These are phyloP conservation scores for Stomatorhinus ivindoensis DNA, from an alignment of 2,113 vertebrate species.

Conservation along the genomic window DNA sequence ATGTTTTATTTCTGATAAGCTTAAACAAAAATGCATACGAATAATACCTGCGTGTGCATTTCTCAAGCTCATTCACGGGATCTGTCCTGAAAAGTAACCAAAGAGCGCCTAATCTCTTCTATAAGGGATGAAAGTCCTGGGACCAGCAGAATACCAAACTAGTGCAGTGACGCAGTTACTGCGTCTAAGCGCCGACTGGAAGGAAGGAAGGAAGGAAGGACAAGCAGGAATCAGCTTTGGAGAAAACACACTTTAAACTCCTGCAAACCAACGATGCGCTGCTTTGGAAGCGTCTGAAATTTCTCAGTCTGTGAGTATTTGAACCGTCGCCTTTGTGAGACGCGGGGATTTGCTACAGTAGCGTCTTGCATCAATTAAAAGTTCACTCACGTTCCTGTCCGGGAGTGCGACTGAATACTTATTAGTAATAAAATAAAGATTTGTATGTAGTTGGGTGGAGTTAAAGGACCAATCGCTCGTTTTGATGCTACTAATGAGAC, in stretches of 20 bases:
- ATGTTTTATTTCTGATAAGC: neutral
- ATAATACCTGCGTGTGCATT: neutral
- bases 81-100: constrained; percentile 8
- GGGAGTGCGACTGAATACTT: neutral
- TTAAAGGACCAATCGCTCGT: neutral
- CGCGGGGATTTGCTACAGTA: neutral
- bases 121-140: constrained; percentile 4
- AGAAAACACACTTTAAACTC: neutral
- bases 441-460: neutral
- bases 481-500: neutral
- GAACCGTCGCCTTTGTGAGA: neutral
- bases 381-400: constrained; percentile 12
- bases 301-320: constrained; percentile 9
- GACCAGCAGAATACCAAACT: constrained; percentile 24
- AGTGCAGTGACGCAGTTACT: constrained; percentile 24
- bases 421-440: neutral
- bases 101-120: constrained; percentile 16
- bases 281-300: constrained; percentile 1
- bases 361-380: neutral
- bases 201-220: neutral
- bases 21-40: neutral
- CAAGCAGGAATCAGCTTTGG: constrained; percentile 1
- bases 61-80: neutral
- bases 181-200: constrained; percentile 12
- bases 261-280: neutral